Percentiles rank a stretch among this genome's conserved stretches.
phyloP scores from a whole-genome alignment of 2,888 invertebrate species.

The Patella pellucida region DNA sequence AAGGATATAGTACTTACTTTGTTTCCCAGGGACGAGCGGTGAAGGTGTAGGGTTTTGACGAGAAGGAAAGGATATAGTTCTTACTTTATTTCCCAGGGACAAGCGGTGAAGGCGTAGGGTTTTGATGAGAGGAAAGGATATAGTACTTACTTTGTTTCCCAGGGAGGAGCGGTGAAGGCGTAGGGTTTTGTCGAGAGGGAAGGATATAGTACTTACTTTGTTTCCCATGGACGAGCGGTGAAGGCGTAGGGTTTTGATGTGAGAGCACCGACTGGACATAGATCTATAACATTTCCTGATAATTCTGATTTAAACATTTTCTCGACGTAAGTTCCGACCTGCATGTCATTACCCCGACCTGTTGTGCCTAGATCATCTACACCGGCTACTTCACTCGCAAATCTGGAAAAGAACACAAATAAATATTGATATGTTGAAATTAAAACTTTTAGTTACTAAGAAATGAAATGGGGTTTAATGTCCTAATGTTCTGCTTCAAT shows the following conservation, averaged over 20 bases:
- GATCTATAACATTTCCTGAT: constrained; percentile 97
- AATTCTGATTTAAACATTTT: constrained; percentile 97
- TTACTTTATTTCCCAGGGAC: constrained; percentile 95
- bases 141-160: constrained; percentile 72
- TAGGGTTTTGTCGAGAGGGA: constrained; percentile 97
- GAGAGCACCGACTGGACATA: constrained; percentile 98
- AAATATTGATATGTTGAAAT: too few species aligned
- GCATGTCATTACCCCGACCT: constrained; percentile 83
- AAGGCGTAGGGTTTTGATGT: constrained; percentile 93
- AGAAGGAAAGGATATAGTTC: constrained; percentile 78
- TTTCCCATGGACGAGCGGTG: constrained; percentile 98
- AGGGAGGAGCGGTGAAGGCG: constrained; percentile 28
- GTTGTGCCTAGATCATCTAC: constrained; percentile 91
- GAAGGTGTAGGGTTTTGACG: constrained; percentile 91
- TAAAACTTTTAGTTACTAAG: too few species aligned
- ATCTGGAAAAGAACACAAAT: constrained; percentile 71
- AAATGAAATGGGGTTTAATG: too few species aligned
- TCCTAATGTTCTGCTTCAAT: too few species aligned
- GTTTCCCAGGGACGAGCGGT: constrained; percentile 99
- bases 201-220: constrained; percentile 73
- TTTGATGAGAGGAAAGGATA: constrained; percentile 84
- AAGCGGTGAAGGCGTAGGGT: constrained; percentile 88
- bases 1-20: constrained; percentile 71
- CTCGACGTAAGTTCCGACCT: constrained; percentile 98
- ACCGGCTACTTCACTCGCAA: constrained; percentile 99